A percentile compares a stretch with the other conserved stretches of the same genome.
Conservation (phyloP, 2,888 invertebrate genomes). For the Rapana venosa region DNA sequence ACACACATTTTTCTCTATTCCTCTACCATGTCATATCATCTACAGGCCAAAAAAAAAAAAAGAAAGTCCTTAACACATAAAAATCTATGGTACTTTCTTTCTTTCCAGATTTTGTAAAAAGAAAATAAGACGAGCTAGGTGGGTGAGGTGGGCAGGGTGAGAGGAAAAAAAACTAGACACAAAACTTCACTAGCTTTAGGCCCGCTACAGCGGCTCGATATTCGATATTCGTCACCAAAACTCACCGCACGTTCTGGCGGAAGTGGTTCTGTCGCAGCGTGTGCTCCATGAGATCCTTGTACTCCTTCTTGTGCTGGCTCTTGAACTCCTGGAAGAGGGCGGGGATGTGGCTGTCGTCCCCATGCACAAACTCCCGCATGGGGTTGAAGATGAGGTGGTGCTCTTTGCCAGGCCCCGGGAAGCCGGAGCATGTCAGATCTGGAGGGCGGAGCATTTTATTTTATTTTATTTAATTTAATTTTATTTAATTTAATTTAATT, state of each 20-base stretch:
- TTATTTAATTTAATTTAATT: too few relatives aligned
- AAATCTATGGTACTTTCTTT: too few relatives aligned
- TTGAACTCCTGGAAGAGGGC: conserved; percentile 88
- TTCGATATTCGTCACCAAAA: neutral
- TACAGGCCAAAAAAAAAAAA: too few relatives aligned
- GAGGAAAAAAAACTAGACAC: too few relatives aligned
- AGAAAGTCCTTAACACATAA: too few relatives aligned
- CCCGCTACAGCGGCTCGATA: neutral
- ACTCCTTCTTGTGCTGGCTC: conserved; percentile 85
- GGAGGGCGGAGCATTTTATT: conserved; percentile 19
- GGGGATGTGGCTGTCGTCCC: conserved; percentile 83
- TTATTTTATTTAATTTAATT: neutral
- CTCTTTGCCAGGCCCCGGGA: conserved; percentile 82
- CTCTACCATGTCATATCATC: too few relatives aligned
- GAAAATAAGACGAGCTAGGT: too few relatives aligned
- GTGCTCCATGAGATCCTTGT: conserved; percentile 84
- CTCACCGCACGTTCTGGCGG: conserved; percentile 86
- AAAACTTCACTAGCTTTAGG: too few relatives aligned
- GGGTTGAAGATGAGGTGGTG: conserved; percentile 90
- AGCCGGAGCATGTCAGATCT: conserved; percentile 81
- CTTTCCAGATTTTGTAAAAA: too few relatives aligned
- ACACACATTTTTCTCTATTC: too few relatives aligned
- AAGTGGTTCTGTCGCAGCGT: conserved; percentile 87
- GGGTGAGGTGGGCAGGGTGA: too few relatives aligned
- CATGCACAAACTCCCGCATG: conserved; percentile 92